Evolutionary conservation across 2,888 invertebrate species (phyloP).

Genomic region (Micropterix aruncella): DNA sequence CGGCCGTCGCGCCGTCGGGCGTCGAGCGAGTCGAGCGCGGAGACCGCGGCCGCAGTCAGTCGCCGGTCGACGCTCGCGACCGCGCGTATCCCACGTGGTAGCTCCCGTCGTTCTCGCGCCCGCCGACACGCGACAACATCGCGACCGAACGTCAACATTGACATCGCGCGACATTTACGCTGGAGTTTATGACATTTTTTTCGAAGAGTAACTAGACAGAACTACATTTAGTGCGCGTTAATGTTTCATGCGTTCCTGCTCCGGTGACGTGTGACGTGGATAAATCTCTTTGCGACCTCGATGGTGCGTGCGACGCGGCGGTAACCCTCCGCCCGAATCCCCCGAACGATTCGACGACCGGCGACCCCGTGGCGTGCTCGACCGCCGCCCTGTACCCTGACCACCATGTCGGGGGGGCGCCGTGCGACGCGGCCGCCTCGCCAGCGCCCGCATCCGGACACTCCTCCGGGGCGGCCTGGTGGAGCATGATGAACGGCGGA

Average conservation of each 20-base stretch:
- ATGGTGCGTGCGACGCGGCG: conserved; percentile 30
- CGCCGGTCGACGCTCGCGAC: conserved; percentile 39
- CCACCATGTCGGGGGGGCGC: conserved; percentile 56
- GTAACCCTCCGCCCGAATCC: conserved; percentile 20
- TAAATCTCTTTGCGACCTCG: background rate
- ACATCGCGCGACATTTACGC: too few relatives aligned
- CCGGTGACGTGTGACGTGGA: background rate
- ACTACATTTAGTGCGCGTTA: conserved; percentile 14
- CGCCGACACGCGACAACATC: conserved; percentile 17
- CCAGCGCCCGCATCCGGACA: conserved; percentile 72
- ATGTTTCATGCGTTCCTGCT: conserved; percentile 13
- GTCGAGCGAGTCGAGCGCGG: conserved; percentile 28
- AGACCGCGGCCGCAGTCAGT: conserved; percentile 22
- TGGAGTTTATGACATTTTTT: too few relatives aligned
- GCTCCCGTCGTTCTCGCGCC: conserved; percentile 14
- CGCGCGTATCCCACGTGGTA: conserved; percentile 30
- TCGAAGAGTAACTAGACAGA: conserved; percentile 9
- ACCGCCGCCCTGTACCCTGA: conserved; percentile 72
- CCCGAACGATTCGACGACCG: conserved; percentile 30
- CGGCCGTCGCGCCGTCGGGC: conserved; percentile 19
- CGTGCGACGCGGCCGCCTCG: conserved; percentile 54
- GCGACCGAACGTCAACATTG: conserved; percentile 16
- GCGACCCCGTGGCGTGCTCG: conserved; percentile 67
- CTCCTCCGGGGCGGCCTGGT: conserved; percentile 75
- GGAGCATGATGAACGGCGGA: conserved; percentile 71